Percentiles rank a stretch among this genome's conserved stretches.
These are phyloP conservation scores for Arbacia lixula DNA, from an alignment of 53 echinoderm and acorn worm species.

Conservation along the genomic window DNA sequence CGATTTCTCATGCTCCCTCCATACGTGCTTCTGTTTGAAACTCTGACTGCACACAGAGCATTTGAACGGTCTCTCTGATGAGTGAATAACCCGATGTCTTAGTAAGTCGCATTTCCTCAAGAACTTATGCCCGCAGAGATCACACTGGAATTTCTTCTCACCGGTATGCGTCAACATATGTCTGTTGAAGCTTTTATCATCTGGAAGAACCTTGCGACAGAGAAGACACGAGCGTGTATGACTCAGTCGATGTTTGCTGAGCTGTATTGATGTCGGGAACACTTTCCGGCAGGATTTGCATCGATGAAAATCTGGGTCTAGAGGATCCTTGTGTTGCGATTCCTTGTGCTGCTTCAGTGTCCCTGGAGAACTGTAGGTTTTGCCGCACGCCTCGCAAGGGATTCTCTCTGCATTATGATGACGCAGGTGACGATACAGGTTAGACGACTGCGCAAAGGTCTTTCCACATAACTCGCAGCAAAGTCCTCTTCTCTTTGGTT, in stretches of 20 bases:
- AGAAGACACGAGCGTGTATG: constrained; percentile 8
- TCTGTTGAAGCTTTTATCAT: background rate
- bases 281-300: constrained; percentile 17
- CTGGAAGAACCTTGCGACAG: constrained; percentile 10
- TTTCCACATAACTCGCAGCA: constrained; percentile 44
- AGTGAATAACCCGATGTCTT: constrained; percentile 18
- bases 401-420: background rate
- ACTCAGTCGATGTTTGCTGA: constrained; percentile 13
- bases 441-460: constrained; percentile 31
- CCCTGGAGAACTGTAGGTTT: constrained; percentile 3
- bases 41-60: constrained; percentile 6
- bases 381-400: background rate
- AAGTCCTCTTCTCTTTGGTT: background rate
- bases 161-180: constrained; percentile 16
- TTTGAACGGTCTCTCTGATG: background rate
- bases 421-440: constrained; percentile 18
- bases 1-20: background rate
- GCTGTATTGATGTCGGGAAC: background rate
- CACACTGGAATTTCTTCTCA: background rate
- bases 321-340: background rate
- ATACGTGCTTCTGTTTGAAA: background rate
- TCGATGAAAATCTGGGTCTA: background rate
- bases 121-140: background rate
- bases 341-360: constrained; percentile 24
- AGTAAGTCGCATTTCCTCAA: background rate